These are phyloP conservation scores for Corythornis madagascariensis DNA, from an alignment of 2,113 vertebrate species.

Conservation along the genomic window DNA sequence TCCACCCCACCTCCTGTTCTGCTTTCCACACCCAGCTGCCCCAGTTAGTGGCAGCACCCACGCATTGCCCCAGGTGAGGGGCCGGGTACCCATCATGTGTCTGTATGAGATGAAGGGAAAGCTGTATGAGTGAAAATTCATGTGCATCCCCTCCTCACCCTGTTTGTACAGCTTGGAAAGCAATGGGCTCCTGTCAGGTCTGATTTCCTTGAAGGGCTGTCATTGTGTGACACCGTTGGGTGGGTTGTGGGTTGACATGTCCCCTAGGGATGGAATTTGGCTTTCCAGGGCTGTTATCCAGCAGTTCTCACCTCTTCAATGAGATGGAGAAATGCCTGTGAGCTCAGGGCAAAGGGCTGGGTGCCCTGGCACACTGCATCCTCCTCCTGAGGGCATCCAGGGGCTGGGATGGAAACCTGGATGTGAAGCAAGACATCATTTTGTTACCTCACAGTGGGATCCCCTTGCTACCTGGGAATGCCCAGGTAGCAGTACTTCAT, in stretches of 20 bases:
- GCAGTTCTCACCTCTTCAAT: background rate
- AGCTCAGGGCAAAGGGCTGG: rapidly evolving
- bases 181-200: rapidly evolving
- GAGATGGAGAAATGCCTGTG: background rate
- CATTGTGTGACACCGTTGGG: background rate
- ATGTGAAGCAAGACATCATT: rapidly evolving
- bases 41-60: background rate
- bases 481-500: background rate
- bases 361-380: background rate
- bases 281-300: background rate
- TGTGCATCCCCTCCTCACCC: rapidly evolving
- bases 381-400: background rate
- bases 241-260: background rate
- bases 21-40: background rate
- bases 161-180: background rate
- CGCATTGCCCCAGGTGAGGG: rapidly evolving
- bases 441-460: no score
- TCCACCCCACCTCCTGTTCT: rapidly evolving
- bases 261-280: background rate
- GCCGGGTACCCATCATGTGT: rapidly evolving
- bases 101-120: background rate
- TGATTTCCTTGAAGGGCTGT: background rate
- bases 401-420: background rate
- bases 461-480: rapidly evolving
- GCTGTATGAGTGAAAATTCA: background rate